Percentiles rank a stretch among this genome's conserved stretches.
phyloP scores from a whole-genome alignment of 2,797 vertebrate species.

The Triplophysa yarkandensis region DNA sequence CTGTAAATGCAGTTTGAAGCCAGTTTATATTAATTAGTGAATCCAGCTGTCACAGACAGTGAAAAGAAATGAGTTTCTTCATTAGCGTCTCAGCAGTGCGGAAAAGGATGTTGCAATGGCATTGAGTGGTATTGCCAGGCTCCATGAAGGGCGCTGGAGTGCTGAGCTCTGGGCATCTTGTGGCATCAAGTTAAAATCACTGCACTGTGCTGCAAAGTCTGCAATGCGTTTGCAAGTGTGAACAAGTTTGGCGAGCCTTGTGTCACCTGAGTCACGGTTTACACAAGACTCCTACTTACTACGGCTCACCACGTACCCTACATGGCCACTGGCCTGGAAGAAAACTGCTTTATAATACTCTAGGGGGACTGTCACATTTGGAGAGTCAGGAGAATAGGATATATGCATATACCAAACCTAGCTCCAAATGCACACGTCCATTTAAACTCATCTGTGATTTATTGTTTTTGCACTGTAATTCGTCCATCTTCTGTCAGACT shows the following conservation, averaged over 20 bases:
- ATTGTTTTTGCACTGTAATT: no score
- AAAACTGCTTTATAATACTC: not conserved
- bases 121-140: slow-evolving; percentile 25
- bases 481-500: not conserved
- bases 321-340: not conserved
- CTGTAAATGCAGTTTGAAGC: slow-evolving; percentile 13
- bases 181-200: slow-evolving; percentile 38
- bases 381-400: no score
- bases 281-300: not conserved
- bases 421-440: no score
- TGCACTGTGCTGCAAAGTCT: slow-evolving; percentile 22
- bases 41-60: slow-evolving; percentile 22
- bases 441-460: no score
- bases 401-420: no score
- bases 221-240: slow-evolving; percentile 7
- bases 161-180: slow-evolving; percentile 46
- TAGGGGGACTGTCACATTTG: no score
- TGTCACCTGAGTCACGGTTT: slow-evolving; percentile 10
- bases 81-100: not conserved
- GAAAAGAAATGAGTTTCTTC: slow-evolving; percentile 9
- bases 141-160: slow-evolving; percentile 32
- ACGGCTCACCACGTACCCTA: not conserved
- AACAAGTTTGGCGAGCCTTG: not conserved
- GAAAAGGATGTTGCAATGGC: slow-evolving; percentile 8
- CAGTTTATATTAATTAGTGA: slow-evolving; percentile 19